Evolutionary conservation across 2,113 vertebrate species (phyloP).

Genomic region (Ictalurus punctatus): DNA sequence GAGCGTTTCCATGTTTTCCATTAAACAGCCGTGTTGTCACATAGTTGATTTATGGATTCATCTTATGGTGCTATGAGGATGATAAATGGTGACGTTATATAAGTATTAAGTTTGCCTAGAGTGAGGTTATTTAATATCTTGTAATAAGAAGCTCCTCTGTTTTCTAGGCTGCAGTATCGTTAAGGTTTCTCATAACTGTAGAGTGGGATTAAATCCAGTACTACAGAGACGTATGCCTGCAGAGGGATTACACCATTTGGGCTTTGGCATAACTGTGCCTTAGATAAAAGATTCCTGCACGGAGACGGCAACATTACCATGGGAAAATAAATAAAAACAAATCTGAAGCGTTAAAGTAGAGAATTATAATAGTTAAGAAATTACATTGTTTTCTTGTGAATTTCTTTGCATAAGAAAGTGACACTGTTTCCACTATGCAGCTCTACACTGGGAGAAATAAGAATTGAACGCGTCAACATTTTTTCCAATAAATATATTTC

Average conservation of each 20-base stretch:
- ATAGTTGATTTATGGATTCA: slow-evolving; percentile 22
- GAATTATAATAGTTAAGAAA: neutral
- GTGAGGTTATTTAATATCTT: slow-evolving; percentile 28
- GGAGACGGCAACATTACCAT: neutral
- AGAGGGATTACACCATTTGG: slow-evolving; percentile 12
- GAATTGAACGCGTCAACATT: no score
- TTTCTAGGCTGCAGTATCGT: neutral
- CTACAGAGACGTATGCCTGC: neutral
- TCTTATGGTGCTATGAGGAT: slow-evolving; percentile 9
- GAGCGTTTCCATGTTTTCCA: slow-evolving; percentile 2
- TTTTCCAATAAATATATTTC: no score
- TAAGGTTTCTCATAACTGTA: slow-evolving; percentile 9
- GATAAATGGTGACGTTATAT: slow-evolving; percentile 12
- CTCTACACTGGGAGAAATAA: neutral
- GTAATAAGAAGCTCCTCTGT: slow-evolving; percentile 8
- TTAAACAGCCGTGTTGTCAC: slow-evolving; percentile 6
- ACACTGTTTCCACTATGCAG: neutral
- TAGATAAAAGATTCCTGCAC: neutral
- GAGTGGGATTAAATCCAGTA: neutral
- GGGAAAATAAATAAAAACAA: neutral
- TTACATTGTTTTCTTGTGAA: neutral
- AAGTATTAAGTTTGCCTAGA: slow-evolving; percentile 15
- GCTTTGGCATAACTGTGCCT: neutral
- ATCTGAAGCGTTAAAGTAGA: neutral
- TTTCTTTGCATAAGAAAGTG: neutral